phyloP scores from a whole-genome alignment of 2,113 vertebrate species.

The Aix galericulata region DNA sequence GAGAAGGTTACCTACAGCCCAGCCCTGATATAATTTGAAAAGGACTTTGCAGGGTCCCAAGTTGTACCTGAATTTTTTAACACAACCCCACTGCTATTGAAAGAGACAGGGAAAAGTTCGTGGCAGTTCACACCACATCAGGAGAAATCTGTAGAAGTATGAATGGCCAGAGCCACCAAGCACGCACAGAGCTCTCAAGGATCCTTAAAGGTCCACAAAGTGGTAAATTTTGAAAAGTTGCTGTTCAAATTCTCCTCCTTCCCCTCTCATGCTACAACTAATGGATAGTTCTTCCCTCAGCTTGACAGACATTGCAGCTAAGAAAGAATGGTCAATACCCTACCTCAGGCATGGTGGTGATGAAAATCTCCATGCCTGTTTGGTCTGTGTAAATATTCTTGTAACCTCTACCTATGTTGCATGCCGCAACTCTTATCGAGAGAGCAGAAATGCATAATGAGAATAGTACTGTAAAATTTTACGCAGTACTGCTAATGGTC shows the following conservation, averaged over 20 bases:
- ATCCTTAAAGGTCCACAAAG: background rate
- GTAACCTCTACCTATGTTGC: background rate
- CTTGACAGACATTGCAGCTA: background rate
- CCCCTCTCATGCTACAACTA: background rate
- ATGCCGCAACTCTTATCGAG: background rate
- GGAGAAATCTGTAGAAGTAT: background rate
- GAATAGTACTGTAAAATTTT: background rate
- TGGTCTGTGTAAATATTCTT: background rate
- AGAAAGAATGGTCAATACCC: background rate
- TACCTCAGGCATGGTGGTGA: background rate
- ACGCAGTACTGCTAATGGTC: background rate
- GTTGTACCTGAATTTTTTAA: background rate
- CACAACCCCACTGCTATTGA: background rate
- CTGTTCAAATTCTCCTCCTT: background rate
- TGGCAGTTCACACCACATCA: background rate
- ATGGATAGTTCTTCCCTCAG: background rate
- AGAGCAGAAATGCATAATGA: background rate
- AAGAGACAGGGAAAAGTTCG: background rate
- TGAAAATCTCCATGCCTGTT: background rate
- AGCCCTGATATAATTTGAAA: fast-evolving
- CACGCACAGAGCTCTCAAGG: background rate
- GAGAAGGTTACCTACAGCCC: fast-evolving
- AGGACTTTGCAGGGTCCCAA: background rate
- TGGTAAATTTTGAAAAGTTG: background rate
- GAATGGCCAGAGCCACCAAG: background rate